A percentile compares a stretch with the other conserved stretches of the same genome.
Evolutionary conservation across 2,888 invertebrate species (phyloP).

Genomic region (Meloe dianella): DNA sequence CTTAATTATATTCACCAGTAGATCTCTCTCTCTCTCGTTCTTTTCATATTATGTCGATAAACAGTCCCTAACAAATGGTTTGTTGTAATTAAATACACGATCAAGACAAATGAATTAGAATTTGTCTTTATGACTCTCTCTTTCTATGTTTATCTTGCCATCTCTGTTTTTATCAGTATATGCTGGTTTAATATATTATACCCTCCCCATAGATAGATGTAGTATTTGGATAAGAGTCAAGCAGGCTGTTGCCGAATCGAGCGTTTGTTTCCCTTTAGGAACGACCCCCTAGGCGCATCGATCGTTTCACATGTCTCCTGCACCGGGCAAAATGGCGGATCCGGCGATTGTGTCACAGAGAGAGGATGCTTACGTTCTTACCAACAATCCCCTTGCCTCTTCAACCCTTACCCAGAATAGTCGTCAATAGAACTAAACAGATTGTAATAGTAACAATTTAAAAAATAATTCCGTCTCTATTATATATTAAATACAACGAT

Average conservation of each 20-base stretch:
- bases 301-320: conserved; percentile 57
- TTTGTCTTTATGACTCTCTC: conserved; percentile 8
- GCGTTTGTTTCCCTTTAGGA: conserved; percentile 50
- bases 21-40: neutral
- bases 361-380: conserved; percentile 30
- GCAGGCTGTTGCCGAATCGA: conserved; percentile 28
- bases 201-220: neutral
- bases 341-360: conserved; percentile 27
- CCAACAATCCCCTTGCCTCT: neutral
- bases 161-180: neutral
- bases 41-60: conserved; percentile 16
- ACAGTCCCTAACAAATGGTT: conserved; percentile 28
- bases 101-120: conserved; percentile 51
- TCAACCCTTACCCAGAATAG: conserved; percentile 16
- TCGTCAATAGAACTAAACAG: no score
- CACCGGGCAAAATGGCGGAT: conserved; percentile 57
- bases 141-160: neutral
- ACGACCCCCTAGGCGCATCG: conserved; percentile 49
- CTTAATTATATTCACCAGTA: neutral
- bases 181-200: neutral
- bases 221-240: conserved; percentile 34
- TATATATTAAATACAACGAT: conserved; percentile 7
- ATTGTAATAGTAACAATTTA: neutral
- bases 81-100: conserved; percentile 35
- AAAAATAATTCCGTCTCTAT: neutral